phyloP scores from a whole-genome alignment of 2,113 vertebrate genomes.

The Neolamprologus ventralis region DNA sequence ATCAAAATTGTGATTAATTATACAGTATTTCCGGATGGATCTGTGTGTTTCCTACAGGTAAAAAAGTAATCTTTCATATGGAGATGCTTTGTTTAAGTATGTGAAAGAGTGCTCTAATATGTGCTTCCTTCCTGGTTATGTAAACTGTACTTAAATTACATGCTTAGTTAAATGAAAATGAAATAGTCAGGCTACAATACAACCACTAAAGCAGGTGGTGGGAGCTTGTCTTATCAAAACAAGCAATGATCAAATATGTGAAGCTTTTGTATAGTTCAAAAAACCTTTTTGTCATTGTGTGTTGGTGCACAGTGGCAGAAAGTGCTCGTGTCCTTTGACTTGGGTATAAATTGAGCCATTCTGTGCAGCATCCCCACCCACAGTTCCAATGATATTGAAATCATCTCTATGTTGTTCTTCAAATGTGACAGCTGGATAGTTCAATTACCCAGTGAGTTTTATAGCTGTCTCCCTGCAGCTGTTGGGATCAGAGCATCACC shows the following conservation, averaged over 20 bases:
- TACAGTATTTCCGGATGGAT: fast-evolving
- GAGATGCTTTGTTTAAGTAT: neutral
- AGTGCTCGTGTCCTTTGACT: neutral
- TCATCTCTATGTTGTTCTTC: fast-evolving
- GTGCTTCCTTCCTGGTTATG: neutral
- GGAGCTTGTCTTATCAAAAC: neutral
- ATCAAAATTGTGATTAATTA: neutral
- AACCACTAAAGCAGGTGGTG: neutral
- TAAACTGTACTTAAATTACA: neutral
- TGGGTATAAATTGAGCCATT: fast-evolving
- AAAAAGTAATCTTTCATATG: neutral
- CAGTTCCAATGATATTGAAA: neutral
- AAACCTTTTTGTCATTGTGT: fast-evolving
- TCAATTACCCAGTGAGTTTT: neutral
- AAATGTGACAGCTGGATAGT: neutral
- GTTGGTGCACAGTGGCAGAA: fast-evolving
- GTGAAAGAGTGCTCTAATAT: neutral
- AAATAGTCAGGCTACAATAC: neutral
- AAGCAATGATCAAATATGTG: neutral
- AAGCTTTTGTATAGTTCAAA: fast-evolving
- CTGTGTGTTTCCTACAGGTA: neutral
- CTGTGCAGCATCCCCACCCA: fast-evolving
- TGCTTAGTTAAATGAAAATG: neutral
- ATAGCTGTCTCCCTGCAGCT: neutral
- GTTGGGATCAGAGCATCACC: neutral